phyloP scores from a whole-genome alignment of 1,140 invertebrate genomes.

The Delia radicum region DNA sequence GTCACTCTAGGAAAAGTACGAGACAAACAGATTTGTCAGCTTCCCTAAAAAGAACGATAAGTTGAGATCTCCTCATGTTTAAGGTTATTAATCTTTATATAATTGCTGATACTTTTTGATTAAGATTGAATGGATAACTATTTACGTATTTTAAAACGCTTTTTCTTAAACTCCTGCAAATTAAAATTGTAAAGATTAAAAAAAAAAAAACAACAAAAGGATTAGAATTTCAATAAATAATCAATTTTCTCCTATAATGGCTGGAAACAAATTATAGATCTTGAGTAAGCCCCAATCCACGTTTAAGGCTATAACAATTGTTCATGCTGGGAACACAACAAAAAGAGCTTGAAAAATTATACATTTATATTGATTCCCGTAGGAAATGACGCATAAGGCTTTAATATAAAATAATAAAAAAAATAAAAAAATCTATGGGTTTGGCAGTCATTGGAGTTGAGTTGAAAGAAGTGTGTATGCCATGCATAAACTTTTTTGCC shows the following conservation, averaged over 20 bases:
- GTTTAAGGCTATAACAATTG: neutral
- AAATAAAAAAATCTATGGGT: too few relatives aligned
- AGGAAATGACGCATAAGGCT: neutral
- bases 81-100: too few relatives aligned
- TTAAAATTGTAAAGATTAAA: neutral
- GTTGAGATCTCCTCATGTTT: too few relatives aligned
- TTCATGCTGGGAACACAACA: neutral
- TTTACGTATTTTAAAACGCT: too few relatives aligned
- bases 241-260: neutral
- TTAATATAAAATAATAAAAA: too few relatives aligned
- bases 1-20: too few relatives aligned
- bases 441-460: neutral
- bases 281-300: neutral
- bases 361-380: neutral
- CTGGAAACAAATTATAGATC: constrained; percentile 3
- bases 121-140: too few relatives aligned
- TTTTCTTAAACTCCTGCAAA: too few relatives aligned
- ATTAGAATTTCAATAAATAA: neutral
- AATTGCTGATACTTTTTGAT: too few relatives aligned
- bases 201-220: neutral
- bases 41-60: too few relatives aligned
- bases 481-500: neutral
- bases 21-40: too few relatives aligned
- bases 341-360: neutral
- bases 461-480: neutral